Evolutionary conservation across 2,888 invertebrate genomes (phyloP), one percentile per base, ranked within the genome.

Genomic region (Cheilosia scutellata): DNA sequence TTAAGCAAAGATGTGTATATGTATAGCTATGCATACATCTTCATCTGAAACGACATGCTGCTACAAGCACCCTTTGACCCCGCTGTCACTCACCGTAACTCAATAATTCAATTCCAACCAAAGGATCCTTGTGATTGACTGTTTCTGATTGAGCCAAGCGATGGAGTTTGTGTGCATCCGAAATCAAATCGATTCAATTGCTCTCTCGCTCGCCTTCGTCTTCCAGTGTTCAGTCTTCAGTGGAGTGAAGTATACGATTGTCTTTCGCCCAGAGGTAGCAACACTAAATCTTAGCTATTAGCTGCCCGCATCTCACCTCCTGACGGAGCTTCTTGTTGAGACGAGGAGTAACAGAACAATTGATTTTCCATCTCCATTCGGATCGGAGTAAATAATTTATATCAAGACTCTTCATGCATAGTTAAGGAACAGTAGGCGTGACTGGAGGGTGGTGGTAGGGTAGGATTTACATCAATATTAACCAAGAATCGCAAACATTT

Each of bases 401-500:
- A 80, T 37, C 66, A 74, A 79, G 79, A 65, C 80, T 63, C 57
- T 63, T 79, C 74, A 74, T 79, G 68, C 72, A 83, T 70, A 83
- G 66, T 68, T 74, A 29, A 74, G 79, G 79, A n/a, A 27, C 25
- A 13, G 75, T 55, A 60, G 71, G 49, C 42, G 66, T 62, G 68
- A 49, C 37, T 20, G 20, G 20, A 27, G 33, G 49, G 5, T 9
- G 63, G 31, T 20, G 58, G 53, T 5, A 11, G 40, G 33, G 27
- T 25, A 37, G 71, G 84, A 80, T 84, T 84, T 80, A 80, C 84
- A 84, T 84, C 84, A 84, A 84, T 84, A 80, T 80, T 80, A 84
- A 75, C 63, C 51, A 44, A 63, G 70, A 70, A 84, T 63, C 65
- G 63, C 70, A 84, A 83, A 71, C 71, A 84, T 71, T 79, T 79